Evolutionary conservation across 2,888 invertebrate genomes (phyloP), one percentile per base, ranked within the genome.

Genomic region (Limnephilus marmoratus): DNA sequence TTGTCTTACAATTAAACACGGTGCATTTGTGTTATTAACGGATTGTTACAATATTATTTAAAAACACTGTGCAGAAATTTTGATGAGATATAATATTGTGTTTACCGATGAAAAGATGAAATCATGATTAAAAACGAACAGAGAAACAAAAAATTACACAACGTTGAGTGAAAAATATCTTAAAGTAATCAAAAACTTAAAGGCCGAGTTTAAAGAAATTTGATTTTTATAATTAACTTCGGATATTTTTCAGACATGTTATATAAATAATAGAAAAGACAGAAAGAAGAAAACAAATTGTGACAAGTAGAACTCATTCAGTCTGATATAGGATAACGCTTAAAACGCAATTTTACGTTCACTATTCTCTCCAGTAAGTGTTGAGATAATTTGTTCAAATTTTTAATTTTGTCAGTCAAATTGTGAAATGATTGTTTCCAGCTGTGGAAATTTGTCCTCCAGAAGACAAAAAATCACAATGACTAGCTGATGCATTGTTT

Each of bases 31-130:
- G 68, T 68, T 68, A 68, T 68, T n/a, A 24, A 68, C 68, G 82
- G 29, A 34, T 82, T 82, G 82, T 82, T 82, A 82, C 82, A 82
- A 82, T 82, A 82, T 82, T 82, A 82, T 34, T 82, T 31, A 13
- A 82, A 82, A 82, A 82, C 29, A 82, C 13, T 82, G 34, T 82
- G 82, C 34, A 82, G 82, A 82, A 82, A 82, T 82, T 34, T 34
- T 82, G 31, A 68, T 82, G 31, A 82, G 34, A 24, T 34, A 15
- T 29, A 29, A 15, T 29, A 29, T 13, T 82, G 82, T 82, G 34
- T 34, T 34, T 31, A 82, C 29, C 82, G 82, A 34, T 82, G 82
- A 82, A 68, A 24, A n/a, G 24, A 68, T 68, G 68, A 24, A 68
- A 68, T n/a, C 7, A 68, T 68, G 68, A 68, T 5, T 68, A 68